Conservation (phyloP, 2,888 invertebrate species). For the Branchellion lobata region DNA sequence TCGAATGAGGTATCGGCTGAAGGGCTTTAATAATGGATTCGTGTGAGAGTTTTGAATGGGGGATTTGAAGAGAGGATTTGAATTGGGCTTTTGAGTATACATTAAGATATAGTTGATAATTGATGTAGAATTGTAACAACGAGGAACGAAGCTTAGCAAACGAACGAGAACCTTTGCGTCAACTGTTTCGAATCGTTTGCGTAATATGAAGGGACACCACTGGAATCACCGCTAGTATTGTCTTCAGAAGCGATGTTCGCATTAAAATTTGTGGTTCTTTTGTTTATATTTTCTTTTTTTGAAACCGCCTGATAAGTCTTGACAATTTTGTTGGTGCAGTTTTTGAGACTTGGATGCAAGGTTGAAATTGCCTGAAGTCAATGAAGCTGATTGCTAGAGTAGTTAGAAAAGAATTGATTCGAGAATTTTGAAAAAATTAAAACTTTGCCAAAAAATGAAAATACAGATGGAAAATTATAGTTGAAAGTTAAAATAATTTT, state of each 20-base stretch:
- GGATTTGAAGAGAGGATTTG: neutral
- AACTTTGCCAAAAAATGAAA: too few species aligned
- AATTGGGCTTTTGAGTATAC: too few species aligned
- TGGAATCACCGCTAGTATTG: neutral
- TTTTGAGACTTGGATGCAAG: conserved; percentile 11
- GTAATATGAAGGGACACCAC: neutral
- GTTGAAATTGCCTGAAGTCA: neutral
- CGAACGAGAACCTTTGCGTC: conserved; percentile 37
- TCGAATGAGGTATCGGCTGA: neutral
- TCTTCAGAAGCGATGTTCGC: neutral
- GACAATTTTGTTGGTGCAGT: conserved; percentile 9
- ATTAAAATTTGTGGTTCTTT: neutral
- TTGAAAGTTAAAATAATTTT: too few species aligned
- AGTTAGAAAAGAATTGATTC: too few species aligned
- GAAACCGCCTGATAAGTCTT: neutral
- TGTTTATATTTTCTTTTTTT: neutral
- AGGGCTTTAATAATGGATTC: neutral
- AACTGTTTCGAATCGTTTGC: conserved; percentile 15
- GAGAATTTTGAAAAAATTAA: too few species aligned
- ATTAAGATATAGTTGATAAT: too few species aligned
- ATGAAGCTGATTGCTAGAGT: too few species aligned
- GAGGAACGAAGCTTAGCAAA: too few species aligned
- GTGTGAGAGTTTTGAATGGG: neutral
- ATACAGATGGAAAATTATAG: too few species aligned
- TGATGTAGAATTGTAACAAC: too few species aligned